Conservation (phyloP, 1,140 invertebrate genomes). For the Drosophila kohkoa region DNA sequence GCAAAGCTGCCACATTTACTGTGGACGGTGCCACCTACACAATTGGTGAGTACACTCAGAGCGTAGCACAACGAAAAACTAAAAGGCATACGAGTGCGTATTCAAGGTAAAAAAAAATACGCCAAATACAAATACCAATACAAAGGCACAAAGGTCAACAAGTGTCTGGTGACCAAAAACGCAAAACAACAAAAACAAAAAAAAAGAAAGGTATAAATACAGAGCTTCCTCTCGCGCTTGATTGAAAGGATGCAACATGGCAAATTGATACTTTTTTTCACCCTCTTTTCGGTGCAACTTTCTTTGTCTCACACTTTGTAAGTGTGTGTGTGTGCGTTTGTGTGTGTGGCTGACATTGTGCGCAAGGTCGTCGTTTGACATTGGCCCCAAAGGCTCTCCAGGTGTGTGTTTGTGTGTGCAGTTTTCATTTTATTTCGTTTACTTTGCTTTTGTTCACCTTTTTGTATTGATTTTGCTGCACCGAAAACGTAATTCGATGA, state of each 20-base stretch:
- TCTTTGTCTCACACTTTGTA: conserved; percentile 10
- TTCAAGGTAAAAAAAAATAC: neutral
- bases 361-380: conserved; percentile 72
- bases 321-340: conserved; percentile 1
- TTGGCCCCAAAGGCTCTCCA: conserved; percentile 40
- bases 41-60: conserved; percentile 88
- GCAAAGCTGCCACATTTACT: conserved; percentile 92
- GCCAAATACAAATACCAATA: conserved; percentile 8
- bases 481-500: conserved; percentile 24
- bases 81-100: neutral
- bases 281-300: conserved; percentile 5
- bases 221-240: neutral
- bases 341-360: conserved; percentile 43
- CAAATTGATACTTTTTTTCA: conserved; percentile 42
- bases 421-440: conserved; percentile 44
- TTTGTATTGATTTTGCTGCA: conserved; percentile 41
- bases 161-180: conserved; percentile 56
- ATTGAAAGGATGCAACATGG: conserved; percentile 41
- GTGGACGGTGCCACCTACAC: conserved; percentile 92
- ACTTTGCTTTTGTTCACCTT: neutral
- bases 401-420: conserved; percentile 35
- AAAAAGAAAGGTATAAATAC: neutral
- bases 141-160: conserved; percentile 55
- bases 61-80: neutral
- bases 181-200: neutral